These are phyloP conservation scores for Phenganax marumi DNA, from an alignment of 92 coral and sea anemone species.

Conservation along the genomic window DNA sequence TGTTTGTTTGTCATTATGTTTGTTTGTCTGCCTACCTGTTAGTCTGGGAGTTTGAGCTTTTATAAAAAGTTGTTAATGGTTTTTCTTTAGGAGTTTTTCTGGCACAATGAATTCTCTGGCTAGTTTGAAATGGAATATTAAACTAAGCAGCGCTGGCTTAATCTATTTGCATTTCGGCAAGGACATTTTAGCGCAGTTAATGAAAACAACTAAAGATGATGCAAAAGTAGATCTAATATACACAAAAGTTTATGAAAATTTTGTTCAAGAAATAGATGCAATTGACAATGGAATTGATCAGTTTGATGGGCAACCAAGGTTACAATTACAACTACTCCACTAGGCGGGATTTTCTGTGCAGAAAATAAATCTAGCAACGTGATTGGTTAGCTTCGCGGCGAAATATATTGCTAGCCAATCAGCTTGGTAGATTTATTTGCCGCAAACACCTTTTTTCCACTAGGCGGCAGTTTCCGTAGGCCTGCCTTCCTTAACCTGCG, in stretches of 20 bases:
- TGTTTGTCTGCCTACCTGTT: neutral
- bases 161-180: constrained; percentile 89
- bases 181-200: constrained; percentile 61
- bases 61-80: neutral
- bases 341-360: too few species aligned
- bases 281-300: constrained; percentile 91
- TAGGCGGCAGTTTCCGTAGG: neutral
- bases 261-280: constrained; percentile 93
- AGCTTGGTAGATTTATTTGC: too few species aligned
- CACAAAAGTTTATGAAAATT: constrained; percentile 80
- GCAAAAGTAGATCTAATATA: constrained; percentile 65
- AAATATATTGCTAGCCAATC: too few species aligned
- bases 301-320: constrained; percentile 77
- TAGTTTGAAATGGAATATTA: constrained; percentile 65
- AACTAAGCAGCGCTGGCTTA: constrained; percentile 97
- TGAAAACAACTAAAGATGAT: constrained; percentile 64
- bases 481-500: too few species aligned
- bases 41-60: neutral
- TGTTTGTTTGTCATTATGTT: too few species aligned
- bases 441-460: too few species aligned
- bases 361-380: too few species aligned
- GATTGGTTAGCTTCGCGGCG: too few species aligned
- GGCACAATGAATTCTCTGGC: constrained; percentile 76
- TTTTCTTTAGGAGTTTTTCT: constrained; percentile 68
- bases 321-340: neutral